phyloP scores from a whole-genome alignment of 2,113 vertebrate species.

The Mionectes macconnelli region DNA sequence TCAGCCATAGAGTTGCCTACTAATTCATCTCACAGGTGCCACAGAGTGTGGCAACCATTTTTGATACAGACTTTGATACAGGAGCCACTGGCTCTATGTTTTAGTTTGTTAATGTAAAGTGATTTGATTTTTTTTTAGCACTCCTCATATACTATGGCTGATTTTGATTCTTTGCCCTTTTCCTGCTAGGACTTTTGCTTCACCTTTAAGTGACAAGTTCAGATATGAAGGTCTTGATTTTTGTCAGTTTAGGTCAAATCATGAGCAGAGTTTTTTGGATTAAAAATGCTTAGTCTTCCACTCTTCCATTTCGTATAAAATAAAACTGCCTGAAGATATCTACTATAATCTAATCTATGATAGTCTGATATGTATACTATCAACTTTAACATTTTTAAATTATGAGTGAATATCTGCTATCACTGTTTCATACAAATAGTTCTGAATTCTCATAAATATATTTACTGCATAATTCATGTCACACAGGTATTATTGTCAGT shows the following conservation, averaged over 20 bases:
- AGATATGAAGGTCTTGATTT: not conserved
- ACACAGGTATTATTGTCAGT: conserved; percentile 17
- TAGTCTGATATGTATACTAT: not conserved
- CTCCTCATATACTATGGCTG: not conserved
- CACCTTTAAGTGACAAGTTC: not conserved
- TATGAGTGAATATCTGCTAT: conserved; percentile 1
- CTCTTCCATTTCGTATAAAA: not conserved
- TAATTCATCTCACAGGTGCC: not conserved
- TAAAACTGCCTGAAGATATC: conserved; percentile 21
- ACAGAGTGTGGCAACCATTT: not conserved
- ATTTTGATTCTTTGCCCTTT: conserved; percentile 19
- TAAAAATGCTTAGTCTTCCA: not conserved
- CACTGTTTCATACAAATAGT: conserved; percentile 36
- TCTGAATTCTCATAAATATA: conserved; percentile 28
- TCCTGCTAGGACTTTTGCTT: not conserved
- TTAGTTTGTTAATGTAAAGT: not conserved
- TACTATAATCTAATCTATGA: not conserved
- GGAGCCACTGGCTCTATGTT: not conserved
- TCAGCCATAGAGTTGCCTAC: fast-evolving
- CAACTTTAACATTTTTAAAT: not conserved
- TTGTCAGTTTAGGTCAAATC: conserved; percentile 14
- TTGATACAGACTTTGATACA: not conserved
- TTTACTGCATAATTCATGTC: conserved; percentile 31
- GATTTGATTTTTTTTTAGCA: not conserved
- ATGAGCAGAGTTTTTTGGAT: not conserved